phyloP scores from a whole-genome alignment of 2,888 invertebrate genomes.

The Fabriciana adippe region DNA sequence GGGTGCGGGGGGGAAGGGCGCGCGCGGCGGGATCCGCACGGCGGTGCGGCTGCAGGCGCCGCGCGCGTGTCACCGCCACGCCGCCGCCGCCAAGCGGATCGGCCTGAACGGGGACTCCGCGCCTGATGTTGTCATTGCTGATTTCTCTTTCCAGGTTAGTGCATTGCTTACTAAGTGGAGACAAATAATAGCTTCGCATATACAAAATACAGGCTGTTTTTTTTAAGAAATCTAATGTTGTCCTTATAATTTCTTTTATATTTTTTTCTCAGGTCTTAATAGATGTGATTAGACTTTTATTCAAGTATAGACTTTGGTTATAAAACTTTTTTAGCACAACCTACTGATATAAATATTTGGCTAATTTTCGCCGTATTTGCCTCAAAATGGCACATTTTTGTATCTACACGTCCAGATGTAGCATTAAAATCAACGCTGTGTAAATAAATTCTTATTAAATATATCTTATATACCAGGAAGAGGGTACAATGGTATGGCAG shows the following conservation, averaged over 20 bases:
- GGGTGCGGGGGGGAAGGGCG: slow-evolving; percentile 46
- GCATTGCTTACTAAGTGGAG: too few relatives aligned
- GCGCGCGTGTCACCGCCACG: slow-evolving; percentile 69
- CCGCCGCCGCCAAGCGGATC: slow-evolving; percentile 60
- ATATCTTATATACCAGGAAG: slow-evolving; percentile 69
- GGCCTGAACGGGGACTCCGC: slow-evolving; percentile 52
- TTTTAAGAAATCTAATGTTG: too few relatives aligned
- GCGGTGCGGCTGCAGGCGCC: slow-evolving; percentile 63
- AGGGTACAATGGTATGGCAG: slow-evolving; percentile 85
- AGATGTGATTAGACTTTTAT: too few relatives aligned
- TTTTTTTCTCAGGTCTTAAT: neutral
- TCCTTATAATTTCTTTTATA: neutral
- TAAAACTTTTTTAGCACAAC: too few relatives aligned
- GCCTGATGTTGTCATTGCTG: slow-evolving; percentile 65
- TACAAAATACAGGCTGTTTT: too few relatives aligned
- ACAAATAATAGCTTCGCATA: too few relatives aligned
- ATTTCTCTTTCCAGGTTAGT: slow-evolving; percentile 70
- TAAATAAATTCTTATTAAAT: neutral
- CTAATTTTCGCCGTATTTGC: too few relatives aligned
- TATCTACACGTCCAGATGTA: too few relatives aligned
- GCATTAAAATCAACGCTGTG: too few relatives aligned
- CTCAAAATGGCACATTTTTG: too few relatives aligned
- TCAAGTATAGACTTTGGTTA: too few relatives aligned
- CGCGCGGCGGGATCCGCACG: slow-evolving; percentile 54
- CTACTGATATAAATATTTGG: too few relatives aligned